Evolutionary conservation across 2,888 invertebrate species (phyloP), one percentile per base, ranked within the genome.

Genomic region (Apotomis turbidana): DNA sequence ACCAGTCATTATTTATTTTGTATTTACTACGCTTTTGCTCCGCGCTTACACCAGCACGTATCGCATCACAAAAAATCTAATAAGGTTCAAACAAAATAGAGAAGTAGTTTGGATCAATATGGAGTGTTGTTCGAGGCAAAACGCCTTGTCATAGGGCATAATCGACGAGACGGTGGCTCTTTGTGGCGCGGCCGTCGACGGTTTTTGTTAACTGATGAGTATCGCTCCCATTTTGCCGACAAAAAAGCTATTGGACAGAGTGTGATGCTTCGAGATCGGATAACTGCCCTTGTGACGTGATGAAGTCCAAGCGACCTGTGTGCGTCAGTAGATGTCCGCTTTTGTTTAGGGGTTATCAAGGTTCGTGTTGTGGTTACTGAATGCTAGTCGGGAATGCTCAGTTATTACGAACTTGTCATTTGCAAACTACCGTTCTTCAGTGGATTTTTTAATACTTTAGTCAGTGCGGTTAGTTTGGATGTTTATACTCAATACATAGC

Each of bases 141-240:
- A 85, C 89, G 93, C 93, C 88, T 90, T 90, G 93, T 93, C 93
- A 93, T 93, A 93, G 89, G 87, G 88, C 87, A 90, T 93, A 93
- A 93, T 93, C 91, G 91, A 93, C 85, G 85, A 83, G 88, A 87
- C 90, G 90, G 90, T 90, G 91, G 93, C 91, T 87, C 91, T 91
- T 93, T 93, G 93, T 90, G 81, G 78, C 78, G 81, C 74, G 81
- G 78, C 89, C 88, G 89, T 92, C 91, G 87, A 85, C 91, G 85
- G 83, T 82, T 93, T 93, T 93, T 93, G 81, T 88, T 93, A 93
- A 93, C 93, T 91, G 93, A 93, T 93, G 91, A 90, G 87, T 90
- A 90, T 86, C 91, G 91, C 93, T 92, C 91, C 89, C 90, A 93
- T 93, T 93, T 88, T 80, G 83, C 80, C 80, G 81, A 89, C 87